A percentile compares a stretch with the other conserved stretches of the same genome.
Evolutionary conservation across 2,797 vertebrate genomes (phyloP).

Genomic region (Bovichtus diacanthus): DNA sequence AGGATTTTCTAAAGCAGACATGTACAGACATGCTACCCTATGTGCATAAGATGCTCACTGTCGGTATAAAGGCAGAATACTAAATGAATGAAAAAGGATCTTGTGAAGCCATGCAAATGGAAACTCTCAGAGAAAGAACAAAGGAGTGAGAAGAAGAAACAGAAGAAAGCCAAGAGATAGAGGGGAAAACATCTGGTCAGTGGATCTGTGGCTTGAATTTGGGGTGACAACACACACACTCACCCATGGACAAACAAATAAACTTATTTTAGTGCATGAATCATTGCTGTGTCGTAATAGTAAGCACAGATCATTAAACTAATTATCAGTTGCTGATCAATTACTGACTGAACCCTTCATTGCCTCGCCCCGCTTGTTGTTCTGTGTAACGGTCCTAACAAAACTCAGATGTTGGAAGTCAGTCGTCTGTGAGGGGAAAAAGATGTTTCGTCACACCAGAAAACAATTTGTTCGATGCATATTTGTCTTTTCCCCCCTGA

Average conservation of each 20-base stretch:
- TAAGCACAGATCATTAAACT: slow-evolving; percentile 30
- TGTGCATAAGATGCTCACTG: not conserved
- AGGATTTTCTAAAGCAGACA: slow-evolving; percentile 1
- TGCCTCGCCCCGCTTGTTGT: slow-evolving; percentile 62
- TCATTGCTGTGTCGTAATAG: slow-evolving; percentile 11
- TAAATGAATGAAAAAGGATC: slow-evolving; percentile 17
- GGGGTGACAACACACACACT: slow-evolving; percentile 52
- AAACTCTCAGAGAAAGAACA: slow-evolving; percentile 34
- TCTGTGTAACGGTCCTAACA: slow-evolving; percentile 70
- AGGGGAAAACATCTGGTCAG: slow-evolving; percentile 66
- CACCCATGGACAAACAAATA: slow-evolving; percentile 30
- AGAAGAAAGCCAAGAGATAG: slow-evolving; percentile 26
- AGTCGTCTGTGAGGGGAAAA: slow-evolving; percentile 59
- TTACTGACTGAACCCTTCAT: slow-evolving; percentile 60
- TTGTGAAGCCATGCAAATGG: slow-evolving; percentile 25
- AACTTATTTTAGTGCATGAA: slow-evolving; percentile 19
- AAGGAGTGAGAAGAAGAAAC: slow-evolving; percentile 34
- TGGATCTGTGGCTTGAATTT: slow-evolving; percentile 64
- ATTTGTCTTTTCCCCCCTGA: slow-evolving; percentile 35
- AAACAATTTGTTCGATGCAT: slow-evolving; percentile 80
- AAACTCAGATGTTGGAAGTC: slow-evolving; percentile 79
- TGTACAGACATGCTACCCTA: too few species aligned
- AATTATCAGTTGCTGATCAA: slow-evolving; percentile 65
- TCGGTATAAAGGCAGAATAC: slow-evolving; percentile 32
- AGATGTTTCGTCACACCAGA: slow-evolving; percentile 79